These are phyloP conservation scores for Tichodroma muraria DNA, from an alignment of 2,113 vertebrate genomes.

Conservation along the genomic window DNA sequence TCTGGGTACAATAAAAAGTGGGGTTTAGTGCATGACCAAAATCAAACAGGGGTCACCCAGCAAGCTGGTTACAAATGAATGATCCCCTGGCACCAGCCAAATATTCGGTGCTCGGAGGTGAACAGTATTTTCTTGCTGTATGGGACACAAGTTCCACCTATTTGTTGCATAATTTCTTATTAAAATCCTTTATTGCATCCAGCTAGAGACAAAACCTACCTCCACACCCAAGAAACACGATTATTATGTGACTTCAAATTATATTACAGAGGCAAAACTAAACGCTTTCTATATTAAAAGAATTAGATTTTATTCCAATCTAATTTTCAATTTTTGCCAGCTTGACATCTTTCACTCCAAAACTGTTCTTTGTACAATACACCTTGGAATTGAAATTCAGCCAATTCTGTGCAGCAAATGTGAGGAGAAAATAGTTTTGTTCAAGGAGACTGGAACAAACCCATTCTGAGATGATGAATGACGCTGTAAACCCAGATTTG, in stretches of 20 bases:
- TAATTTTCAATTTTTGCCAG: conserved; percentile 52
- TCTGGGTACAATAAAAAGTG: background rate
- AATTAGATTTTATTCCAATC: conserved; percentile 47
- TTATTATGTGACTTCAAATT: conserved; percentile 23
- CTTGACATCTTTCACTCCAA: conserved; percentile 53
- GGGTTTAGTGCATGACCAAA: background rate
- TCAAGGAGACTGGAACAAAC: conserved; percentile 57
- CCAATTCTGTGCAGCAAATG: conserved; percentile 39
- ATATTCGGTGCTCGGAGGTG: fast-evolving
- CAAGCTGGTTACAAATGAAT: background rate
- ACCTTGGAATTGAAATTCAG: conserved; percentile 56
- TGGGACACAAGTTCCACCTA: background rate
- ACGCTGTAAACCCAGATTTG: conserved; percentile 48
- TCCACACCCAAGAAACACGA: background rate
- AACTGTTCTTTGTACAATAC: background rate
- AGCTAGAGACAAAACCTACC: background rate
- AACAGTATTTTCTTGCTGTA: background rate
- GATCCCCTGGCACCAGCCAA: background rate
- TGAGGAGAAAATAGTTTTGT: conserved; percentile 52
- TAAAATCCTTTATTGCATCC: background rate
- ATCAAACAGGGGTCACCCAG: background rate
- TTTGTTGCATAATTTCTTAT: conserved; percentile 34
- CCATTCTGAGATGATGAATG: conserved; percentile 54
- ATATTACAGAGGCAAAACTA: background rate
- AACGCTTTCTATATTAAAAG: conserved; percentile 1